Evolutionary conservation across 1,140 invertebrate genomes (phyloP), one percentile per base, ranked within the genome.

Genomic region (Zaprionus ghesquierei): DNA sequence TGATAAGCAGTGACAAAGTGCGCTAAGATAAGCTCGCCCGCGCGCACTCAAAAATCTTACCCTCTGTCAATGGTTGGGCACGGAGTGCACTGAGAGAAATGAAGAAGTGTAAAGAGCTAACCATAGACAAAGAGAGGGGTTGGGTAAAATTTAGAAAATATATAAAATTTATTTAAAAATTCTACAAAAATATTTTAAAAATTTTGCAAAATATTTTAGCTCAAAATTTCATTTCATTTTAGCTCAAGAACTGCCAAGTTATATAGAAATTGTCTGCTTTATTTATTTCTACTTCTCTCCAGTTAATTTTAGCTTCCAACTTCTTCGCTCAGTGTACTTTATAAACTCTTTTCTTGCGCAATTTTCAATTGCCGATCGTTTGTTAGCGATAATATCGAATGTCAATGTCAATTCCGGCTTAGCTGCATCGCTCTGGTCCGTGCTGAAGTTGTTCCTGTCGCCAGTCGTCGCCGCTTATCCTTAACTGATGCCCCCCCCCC

Each of bases 1-100:
- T 90, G 87, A 90, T 90, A 90, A 90, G 87, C 87, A 73, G 81
- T 84, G 87, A 87, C 87, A 87, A 90, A 90, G 76, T 80, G 81
- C 71, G 70, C 74, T 84, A 75, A 75, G 61, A 71, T 70, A 74
- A 81, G 60, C 63, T 44, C 27, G 29, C 35, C 25, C 59, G 71
- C 80, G 56, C 44, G 44, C 65, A 61, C 58, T 59, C 31, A 33
- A 53, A 61, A 62, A 55, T 62, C 59, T 64, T 58, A 33, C 10
- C 27, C 35, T 29, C 20, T 22, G 58, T 65, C 69, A 54, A 64
- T 60, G 61, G 55, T 38, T 74, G 38, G 66, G 63, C 46, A 70
- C 23, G 3, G 9, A 46, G 10, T 63, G 31, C 31, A 62, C 59
- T 62, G 59, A 25, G 46, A 8, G 46, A 62, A 62, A 13, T 2